These are phyloP conservation scores for Aplochiton taeniatus DNA, from an alignment of 2,797 vertebrate species.

Conservation along the genomic window DNA sequence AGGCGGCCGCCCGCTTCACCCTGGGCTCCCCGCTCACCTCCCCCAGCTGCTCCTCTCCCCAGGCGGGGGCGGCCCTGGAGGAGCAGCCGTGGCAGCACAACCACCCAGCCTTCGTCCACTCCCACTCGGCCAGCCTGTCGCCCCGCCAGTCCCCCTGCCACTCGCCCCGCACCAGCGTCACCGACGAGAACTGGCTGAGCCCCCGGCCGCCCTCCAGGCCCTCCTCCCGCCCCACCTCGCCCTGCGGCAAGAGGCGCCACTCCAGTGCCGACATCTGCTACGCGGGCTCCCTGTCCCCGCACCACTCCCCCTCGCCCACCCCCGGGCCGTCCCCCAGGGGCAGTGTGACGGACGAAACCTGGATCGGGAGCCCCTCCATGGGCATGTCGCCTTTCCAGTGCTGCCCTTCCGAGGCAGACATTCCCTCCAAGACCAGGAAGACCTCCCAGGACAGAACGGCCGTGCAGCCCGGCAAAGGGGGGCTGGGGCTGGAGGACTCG, in stretches of 20 bases:
- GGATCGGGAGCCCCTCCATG: slow-evolving; percentile 83
- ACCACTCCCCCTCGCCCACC: slow-evolving; percentile 93
- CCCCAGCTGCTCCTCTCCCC: slow-evolving; percentile 87
- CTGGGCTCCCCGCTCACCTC: slow-evolving; percentile 92
- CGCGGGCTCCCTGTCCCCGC: slow-evolving; percentile 86
- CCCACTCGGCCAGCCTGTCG: slow-evolving; percentile 82
- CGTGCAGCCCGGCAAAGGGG: slow-evolving; percentile 84
- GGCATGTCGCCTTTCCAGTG: slow-evolving; percentile 90
- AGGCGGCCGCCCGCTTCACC: slow-evolving; percentile 93
- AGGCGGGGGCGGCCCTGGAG: slow-evolving; percentile 82
- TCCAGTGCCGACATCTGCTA: slow-evolving; percentile 97
- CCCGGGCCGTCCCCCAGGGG: slow-evolving; percentile 94
- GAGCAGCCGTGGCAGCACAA: slow-evolving; percentile 84
- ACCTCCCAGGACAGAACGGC: slow-evolving; percentile 93
- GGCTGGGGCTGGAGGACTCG: slow-evolving; percentile 86
- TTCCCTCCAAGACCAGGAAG: slow-evolving; percentile 96
- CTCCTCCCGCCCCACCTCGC: slow-evolving; percentile 93
- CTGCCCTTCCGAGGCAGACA: slow-evolving; percentile 90
- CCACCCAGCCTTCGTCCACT: slow-evolving; percentile 68
- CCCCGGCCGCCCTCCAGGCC: slow-evolving; percentile 92
- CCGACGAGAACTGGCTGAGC: slow-evolving; percentile 98
- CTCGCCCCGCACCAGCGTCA: slow-evolving; percentile 95
- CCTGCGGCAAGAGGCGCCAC: slow-evolving; percentile 95
- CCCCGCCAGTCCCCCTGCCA: slow-evolving; percentile 96
- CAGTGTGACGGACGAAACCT: slow-evolving; percentile 95